Base-by-base conservation (phyloP, 1,140 invertebrate species). In the Frieseomelitta varia region DNA sequence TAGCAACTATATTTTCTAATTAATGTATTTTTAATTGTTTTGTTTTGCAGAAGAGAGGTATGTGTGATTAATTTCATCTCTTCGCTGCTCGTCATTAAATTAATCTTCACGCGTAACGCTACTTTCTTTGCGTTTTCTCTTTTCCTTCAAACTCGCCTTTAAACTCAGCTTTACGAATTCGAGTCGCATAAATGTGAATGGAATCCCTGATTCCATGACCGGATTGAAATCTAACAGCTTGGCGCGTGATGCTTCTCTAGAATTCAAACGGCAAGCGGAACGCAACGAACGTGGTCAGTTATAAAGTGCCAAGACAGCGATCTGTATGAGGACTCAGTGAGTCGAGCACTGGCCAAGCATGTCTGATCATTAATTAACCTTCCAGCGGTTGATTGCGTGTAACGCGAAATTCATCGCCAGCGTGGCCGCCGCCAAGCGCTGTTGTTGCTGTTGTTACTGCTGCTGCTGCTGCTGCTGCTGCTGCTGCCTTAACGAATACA, bases 401-500 rank as follows among this genome's bases (percentile, higher is more conserved):
- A 90, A 87, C 86, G 89, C 88, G 80, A 91, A 93, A 91, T 89
- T 91, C 91, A 90, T 88, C 79, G 83, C 81, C 71, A 56, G 76
- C 39, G 53, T 68, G 81, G 81, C 81, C 65, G 74, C 65, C 76
- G 74, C 65, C 76, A 77, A 71, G 75, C 85, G 61, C 75, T 76
- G 55, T 69, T 74, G 76, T 58, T 75, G 69, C 8, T 8, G 39
- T 11, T 47, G 39, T 6, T 39, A 4, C 34, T 39, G 34, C 34
- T n/a, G n/a, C n/a, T n/a, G n/a, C n/a, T n/a, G n/a, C 34, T 39
- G 39, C 39, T 39, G 39, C 39, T 47, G 39, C 39, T 73, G 55
- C 73, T 74, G 76, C 58, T 75, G 69, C 68, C 87, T 88, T 93
- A 93, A 93, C 92, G 92, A 93, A 93, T 93, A 93, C 88, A 93